Evolutionary conservation across 2,888 invertebrate species (phyloP), one percentile per base, ranked within the genome.

Genomic region (Sminthurinus aureus): DNA sequence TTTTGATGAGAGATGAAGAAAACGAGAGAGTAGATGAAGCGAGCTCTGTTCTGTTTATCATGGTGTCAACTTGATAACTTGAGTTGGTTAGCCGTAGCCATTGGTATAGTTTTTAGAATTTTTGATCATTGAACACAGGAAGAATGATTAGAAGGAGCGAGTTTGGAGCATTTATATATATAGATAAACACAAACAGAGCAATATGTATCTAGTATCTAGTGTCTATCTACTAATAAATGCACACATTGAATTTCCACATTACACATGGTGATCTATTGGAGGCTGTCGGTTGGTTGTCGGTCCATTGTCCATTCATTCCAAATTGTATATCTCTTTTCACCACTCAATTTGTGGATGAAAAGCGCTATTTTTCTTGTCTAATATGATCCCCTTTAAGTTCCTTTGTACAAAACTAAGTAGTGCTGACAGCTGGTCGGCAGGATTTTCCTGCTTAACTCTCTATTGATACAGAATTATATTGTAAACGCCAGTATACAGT

Each of bases 371-470:
- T 86, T 85, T 85, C 83, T 83, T 86, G 85, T 86, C 84, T 86
- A 86, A 85, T 85, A 82, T 85, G 86, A 86, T 85, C 85, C 86
- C 86, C 84, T 85, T 83, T 85, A 84, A 85, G 85, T 84, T 82
- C 81, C 74, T 81, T 26, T 81, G 74, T 81, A 81, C 26, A 77
- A 81, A 84, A 82, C 84, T 87, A 87, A 87, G 86, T 85, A 85
- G 85, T 87, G 87, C 86, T 87, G 87, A 87, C 87, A 87, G 87
- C 87, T 87, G 87, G 87, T 84, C 87, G 84, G 87, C 82, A 80
- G 84, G 84, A 84, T 86, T 86, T 85, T 20, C 79, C 77, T 71
- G 18, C 79, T 79, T 79, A 51, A 9, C n/a, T 58, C 52, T 58
- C 52, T 71, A 71, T 71, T 71, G 71, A 71, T 71, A 71, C 15